Base-by-base conservation (phyloP, 2,113 vertebrate species). In the Oreocharis arfaki region DNA sequence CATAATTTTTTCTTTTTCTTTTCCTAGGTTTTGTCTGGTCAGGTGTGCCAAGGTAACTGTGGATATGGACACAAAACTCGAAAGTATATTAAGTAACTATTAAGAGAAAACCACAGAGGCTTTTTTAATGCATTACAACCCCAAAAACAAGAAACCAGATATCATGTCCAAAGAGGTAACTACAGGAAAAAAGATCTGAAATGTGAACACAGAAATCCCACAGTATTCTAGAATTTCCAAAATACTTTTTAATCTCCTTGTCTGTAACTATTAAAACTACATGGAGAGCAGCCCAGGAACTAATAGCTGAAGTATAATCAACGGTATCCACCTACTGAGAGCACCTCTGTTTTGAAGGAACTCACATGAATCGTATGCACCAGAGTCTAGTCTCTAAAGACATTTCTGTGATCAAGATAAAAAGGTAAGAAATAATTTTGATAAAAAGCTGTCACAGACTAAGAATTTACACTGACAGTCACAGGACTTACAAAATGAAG, bases 331-430 rank as follows among this genome's bases (percentile, higher is more conserved):
- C 10, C 39, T 23, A 52, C 1, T 19, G 35, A 76, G 44, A 79
- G 17, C 41, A 59, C 7, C 59, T 52, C 13, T 53, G n/a, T 9
- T 87, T 53, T 50, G 28, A 61, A 17, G 4, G 87, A 82, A 87
- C n/a, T 79, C 21, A 1, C 1, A 44, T 5, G 1, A 85, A 56
- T 11, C 5, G 1, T 3, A 56, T 2, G 10, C 4, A 2, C 19
- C 47, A 64, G 33, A 78, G 18, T 53, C 37, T 5, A 39, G n/a
- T 27, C 39, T 41, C 26, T 37, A 41, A 47, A 75, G 14, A 33
- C 5, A n/a, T 5, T 42, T 52, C 28, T 41, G 17, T 6, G 5
- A 84, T 24, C 13, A 42, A 60, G 42, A 77, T 5, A 49, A 65
- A 80, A 63, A 53, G 4, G 1, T 4, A 77, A 56, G 7, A 73